These are phyloP conservation scores for Aethes cnicana DNA, from an alignment of 2,888 invertebrate genomes.

Conservation along the genomic window DNA sequence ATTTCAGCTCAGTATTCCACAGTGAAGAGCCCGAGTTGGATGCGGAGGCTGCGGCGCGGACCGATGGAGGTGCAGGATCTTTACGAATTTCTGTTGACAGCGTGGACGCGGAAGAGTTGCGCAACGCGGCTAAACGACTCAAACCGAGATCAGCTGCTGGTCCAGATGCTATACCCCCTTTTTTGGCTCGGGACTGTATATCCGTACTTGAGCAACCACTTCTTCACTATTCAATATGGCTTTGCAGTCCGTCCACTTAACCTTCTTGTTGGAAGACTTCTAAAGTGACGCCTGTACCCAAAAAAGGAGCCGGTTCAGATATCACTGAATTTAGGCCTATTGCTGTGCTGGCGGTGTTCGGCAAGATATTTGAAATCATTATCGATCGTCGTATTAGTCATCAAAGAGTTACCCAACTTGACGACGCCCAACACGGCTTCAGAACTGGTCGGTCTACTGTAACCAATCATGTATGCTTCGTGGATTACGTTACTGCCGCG, in stretches of 20 bases:
- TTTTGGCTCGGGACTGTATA: constrained; percentile 29
- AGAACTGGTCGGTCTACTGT: background rate
- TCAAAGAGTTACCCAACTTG: background rate
- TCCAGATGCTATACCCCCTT: constrained; percentile 27
- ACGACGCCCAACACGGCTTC: background rate
- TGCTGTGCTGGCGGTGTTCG: no score
- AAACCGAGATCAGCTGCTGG: constrained; percentile 23
- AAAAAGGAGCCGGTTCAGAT: no score
- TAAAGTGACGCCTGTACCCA: no score
- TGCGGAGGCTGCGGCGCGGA: background rate
- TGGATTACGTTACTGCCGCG: background rate
- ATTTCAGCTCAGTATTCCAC: constrained; percentile 23
- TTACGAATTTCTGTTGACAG: background rate
- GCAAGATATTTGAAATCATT: background rate
- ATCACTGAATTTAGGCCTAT: no score
- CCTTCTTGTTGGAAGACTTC: no score
- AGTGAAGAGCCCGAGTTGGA: constrained; percentile 1
- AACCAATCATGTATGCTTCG: background rate
- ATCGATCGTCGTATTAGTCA: background rate
- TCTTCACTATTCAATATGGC: no score
- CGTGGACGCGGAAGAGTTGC: background rate
- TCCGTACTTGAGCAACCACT: background rate
- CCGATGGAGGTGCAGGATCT: background rate
- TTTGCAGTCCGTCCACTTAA: no score
- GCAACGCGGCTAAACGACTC: constrained; percentile 14